phyloP scores from a whole-genome alignment of 2,888 invertebrate genomes.

The Rotaria magnacalcarata region DNA sequence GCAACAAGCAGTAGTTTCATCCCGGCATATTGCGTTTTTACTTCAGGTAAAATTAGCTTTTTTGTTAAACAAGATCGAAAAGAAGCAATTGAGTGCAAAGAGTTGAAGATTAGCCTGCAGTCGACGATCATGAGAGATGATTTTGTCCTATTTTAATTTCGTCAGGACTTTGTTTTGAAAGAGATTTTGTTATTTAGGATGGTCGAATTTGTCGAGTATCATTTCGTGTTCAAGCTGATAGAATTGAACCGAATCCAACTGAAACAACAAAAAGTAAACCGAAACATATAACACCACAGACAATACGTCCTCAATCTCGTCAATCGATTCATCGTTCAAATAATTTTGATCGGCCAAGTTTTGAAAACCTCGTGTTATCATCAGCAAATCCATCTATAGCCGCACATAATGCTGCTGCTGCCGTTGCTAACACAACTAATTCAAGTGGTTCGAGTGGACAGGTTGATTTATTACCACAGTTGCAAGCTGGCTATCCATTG shows the following conservation, averaged over 20 bases:
- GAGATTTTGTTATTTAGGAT: background rate
- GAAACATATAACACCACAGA: conserved; percentile 10
- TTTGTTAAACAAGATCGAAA: no score
- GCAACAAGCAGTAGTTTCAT: conserved; percentile 37
- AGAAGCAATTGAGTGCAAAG: no score
- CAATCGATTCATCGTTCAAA: background rate
- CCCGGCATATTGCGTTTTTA: conserved; percentile 40
- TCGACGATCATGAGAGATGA: no score
- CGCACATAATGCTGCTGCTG: background rate
- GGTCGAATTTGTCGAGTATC: conserved; percentile 25
- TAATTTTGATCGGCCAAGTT: conserved; percentile 19
- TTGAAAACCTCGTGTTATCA: conserved; percentile 32
- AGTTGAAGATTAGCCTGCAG: no score
- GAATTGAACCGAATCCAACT: conserved; percentile 16
- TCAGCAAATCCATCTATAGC: background rate
- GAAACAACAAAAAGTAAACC: conserved; percentile 34
- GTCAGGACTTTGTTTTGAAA: background rate
- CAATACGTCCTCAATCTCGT: conserved; percentile 15
- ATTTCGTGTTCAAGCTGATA: conserved; percentile 23
- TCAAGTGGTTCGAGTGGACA: background rate
- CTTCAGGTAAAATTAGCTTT: conserved; percentile 9
- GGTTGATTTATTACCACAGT: background rate
- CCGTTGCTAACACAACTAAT: background rate
- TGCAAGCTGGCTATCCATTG: conserved; percentile 27
- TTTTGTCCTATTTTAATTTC: no score